Evolutionary conservation across 2,888 invertebrate genomes (phyloP).

Genomic region (Melanargia galathea): DNA sequence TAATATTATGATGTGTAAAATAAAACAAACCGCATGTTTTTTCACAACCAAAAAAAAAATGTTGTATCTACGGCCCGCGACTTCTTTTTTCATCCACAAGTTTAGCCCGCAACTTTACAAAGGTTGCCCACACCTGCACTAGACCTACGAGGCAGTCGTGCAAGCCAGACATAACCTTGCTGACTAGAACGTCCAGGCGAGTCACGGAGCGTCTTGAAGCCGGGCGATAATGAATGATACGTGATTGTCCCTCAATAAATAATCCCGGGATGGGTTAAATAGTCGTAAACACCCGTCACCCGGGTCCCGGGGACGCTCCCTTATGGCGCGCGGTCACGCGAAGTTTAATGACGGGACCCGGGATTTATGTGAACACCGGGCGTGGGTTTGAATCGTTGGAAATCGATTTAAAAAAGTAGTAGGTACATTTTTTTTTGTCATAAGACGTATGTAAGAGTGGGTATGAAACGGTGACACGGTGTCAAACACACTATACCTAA

Average conservation of each 20-base stretch:
- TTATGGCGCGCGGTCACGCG: constrained; percentile 73
- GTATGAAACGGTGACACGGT: background rate
- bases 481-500: too few relatives aligned
- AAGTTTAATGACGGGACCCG: constrained; percentile 66
- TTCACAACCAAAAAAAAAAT: too few relatives aligned
- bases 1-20: too few relatives aligned
- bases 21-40: too few relatives aligned
- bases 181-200: background rate
- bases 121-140: too few relatives aligned
- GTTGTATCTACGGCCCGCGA: too few relatives aligned
- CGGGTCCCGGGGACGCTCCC: constrained; percentile 69
- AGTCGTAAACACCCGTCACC: constrained; percentile 60
- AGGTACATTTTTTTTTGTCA: background rate
- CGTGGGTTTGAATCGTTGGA: constrained; percentile 22
- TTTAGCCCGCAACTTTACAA: too few relatives aligned
- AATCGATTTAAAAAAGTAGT: constrained; percentile 17
- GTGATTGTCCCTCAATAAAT: constrained; percentile 60
- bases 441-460: background rate
- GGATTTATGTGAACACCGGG: constrained; percentile 20
- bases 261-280: constrained; percentile 61
- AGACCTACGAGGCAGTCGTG: too few relatives aligned
- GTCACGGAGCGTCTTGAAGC: constrained; percentile 9
- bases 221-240: constrained; percentile 20
- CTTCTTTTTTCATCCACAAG: too few relatives aligned
- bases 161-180: too few relatives aligned